Conservation (phyloP, 2,113 vertebrate genomes). For the Pandion haliaetus region DNA sequence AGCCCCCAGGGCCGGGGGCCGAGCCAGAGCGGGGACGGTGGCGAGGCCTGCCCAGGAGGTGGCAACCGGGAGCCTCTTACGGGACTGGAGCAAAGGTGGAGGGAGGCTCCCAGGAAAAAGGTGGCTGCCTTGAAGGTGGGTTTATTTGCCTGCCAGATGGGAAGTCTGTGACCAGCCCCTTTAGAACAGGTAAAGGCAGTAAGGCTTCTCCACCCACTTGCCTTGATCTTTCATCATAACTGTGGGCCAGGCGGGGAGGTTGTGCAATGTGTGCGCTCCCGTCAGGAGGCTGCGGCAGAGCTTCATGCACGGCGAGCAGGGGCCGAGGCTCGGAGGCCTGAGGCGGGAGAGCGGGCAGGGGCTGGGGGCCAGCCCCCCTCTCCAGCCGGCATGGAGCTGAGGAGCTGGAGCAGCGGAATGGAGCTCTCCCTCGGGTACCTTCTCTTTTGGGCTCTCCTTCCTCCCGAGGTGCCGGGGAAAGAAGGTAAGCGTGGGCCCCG, state of each 20-base stretch:
- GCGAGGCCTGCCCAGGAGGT: slow-evolving; percentile 29
- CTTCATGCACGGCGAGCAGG: not conserved
- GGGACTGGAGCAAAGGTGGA: slow-evolving; percentile 51
- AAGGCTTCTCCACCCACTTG: slow-evolving; percentile 57
- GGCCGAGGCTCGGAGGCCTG: not conserved
- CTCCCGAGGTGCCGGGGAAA: not conserved
- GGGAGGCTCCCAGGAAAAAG: slow-evolving; percentile 52
- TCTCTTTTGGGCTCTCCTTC: not conserved
- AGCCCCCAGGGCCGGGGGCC: no score
- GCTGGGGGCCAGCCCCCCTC: not conserved
- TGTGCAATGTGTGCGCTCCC: slow-evolving; percentile 49
- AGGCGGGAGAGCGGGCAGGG: not conserved
- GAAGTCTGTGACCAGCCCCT: slow-evolving; percentile 65
- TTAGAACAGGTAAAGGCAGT: slow-evolving; percentile 67
- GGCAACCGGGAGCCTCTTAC: slow-evolving; percentile 29
- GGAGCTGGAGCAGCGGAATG: not conserved
- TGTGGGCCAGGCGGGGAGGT: slow-evolving; percentile 38
- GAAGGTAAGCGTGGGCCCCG: slow-evolving; percentile 34
- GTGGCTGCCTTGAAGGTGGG: slow-evolving; percentile 63
- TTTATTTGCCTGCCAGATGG: slow-evolving; percentile 69
- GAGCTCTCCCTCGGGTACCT: not conserved
- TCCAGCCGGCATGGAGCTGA: not conserved
- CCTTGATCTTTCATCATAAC: slow-evolving; percentile 64
- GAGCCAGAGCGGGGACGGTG: not conserved
- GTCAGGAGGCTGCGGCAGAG: slow-evolving; percentile 19